Evolutionary conservation across 1,140 invertebrate genomes (phyloP), one percentile per base, ranked within the genome.

Genomic region (Calosoma granatense): DNA sequence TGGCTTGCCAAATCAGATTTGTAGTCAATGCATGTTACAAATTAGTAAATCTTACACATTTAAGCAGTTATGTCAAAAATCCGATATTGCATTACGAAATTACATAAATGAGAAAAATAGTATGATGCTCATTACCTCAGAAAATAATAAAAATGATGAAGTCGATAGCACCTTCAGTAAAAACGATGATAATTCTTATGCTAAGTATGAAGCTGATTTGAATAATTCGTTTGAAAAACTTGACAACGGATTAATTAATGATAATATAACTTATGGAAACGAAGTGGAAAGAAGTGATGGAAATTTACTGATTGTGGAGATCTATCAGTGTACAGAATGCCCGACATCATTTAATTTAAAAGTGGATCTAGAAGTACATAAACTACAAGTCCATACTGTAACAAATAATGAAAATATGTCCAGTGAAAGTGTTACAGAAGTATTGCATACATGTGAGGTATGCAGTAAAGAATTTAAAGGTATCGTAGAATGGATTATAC

Each of bases 21-120:
- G 41, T 47, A 47, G 9, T 4, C 41, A 47, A 47, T 47, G 41
- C 17, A 47, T 47, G 41, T 47, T 47, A 17, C 41, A 47, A 47
- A 47, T 47, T 12, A 47, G 41, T 47, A 47, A 47, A 47, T 47
- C 41, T 12, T 47, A 47, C 15, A 47, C 41, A 12, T 47, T 47
- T 47, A 47, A 47, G 17, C 41, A 47, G 17, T 47, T 47, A 17
- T 47, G 41, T 47, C 41, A 47, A 47, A 47, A 47, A 17, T 47
- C 41, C 17, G 41, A 47, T 47, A 47, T 12, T 47, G 4, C 17
- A 47, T 47, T 47, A 47, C 41, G 41, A 47, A 47, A 17, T 47
- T 47, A 11, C 17, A 12, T 47, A 11, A 17, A 12, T 17, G 41
- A 47, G 17, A 47, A 47, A 47, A 17, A 9, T 47, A 47, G 26